Evolutionary conservation across 2,888 invertebrate species (phyloP).

Genomic region (Luffia ferchaultella): DNA sequence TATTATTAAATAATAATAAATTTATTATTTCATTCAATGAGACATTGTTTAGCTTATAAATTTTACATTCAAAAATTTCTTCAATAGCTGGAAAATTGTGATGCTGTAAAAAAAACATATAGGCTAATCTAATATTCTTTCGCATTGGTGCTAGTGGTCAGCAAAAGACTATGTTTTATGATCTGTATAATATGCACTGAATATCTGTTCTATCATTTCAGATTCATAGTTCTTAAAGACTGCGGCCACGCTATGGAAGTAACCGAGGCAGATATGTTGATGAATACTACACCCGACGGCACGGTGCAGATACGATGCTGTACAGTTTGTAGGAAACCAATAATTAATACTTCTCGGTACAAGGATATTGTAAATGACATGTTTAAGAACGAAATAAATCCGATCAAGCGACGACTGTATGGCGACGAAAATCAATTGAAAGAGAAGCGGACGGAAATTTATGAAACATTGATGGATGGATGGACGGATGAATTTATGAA

Average conservation of each 20-base stretch:
- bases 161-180: no score
- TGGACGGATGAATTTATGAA: no score
- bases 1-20: no score
- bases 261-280: constrained; percentile 45
- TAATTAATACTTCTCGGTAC: constrained; percentile 65
- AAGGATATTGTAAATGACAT: constrained; percentile 53
- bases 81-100: no score
- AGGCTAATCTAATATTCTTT: no score
- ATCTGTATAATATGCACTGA: no score
- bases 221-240: constrained; percentile 60
- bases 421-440: constrained; percentile 31
- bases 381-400: constrained; percentile 40
- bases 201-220: constrained; percentile 31
- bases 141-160: no score
- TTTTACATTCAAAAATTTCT: no score
- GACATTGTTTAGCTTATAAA: no score
- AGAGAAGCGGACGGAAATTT: constrained; percentile 19
- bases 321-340: constrained; percentile 66
- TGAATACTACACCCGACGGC: constrained; percentile 30
- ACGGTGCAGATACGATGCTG: constrained; percentile 46
- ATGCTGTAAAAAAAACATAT: no score
- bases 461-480: neutral
- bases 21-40: no score
- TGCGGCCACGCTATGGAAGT: constrained; percentile 58
- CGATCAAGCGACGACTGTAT: constrained; percentile 41